phyloP scores from a whole-genome alignment of 2,113 vertebrate genomes.

The Nothoprocta perdicaria region DNA sequence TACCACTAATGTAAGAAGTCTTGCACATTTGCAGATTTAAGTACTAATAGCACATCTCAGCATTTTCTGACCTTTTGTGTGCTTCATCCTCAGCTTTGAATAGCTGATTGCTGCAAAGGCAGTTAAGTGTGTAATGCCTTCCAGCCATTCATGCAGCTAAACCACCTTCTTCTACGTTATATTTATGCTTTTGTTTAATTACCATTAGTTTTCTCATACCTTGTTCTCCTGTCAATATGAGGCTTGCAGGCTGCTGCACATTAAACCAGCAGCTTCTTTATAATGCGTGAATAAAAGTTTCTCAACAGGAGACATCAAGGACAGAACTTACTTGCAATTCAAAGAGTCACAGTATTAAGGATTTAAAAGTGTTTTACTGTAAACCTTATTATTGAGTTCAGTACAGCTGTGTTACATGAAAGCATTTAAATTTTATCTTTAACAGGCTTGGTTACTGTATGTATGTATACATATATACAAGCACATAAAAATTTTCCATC shows the following conservation, averaged over 20 bases:
- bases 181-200: not conserved
- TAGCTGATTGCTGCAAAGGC: not conserved
- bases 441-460: not conserved
- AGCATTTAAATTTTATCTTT: not conserved
- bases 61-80: not conserved
- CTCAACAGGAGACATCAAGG: not conserved
- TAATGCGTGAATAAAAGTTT: not conserved
- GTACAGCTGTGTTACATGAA: not conserved
- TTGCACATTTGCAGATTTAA: not conserved
- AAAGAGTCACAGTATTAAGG: not conserved
- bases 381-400: not conserved
- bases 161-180: not conserved
- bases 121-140: not conserved
- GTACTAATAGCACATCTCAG: not conserved
- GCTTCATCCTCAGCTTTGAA: not conserved
- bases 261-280: not conserved
- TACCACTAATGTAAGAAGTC: not conserved
- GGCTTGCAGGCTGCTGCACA: not conserved
- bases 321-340: not conserved
- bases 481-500: not conserved
- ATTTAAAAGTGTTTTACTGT: conserved; percentile 31
- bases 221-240: not conserved
- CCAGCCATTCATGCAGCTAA: not conserved
- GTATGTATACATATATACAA: not conserved
- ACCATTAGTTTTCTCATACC: not conserved